Percentiles rank a stretch among this genome's conserved stretches.
These are phyloP conservation scores for Plutella xylostella DNA, from an alignment of 2,888 invertebrate species.

Conservation along the genomic window DNA sequence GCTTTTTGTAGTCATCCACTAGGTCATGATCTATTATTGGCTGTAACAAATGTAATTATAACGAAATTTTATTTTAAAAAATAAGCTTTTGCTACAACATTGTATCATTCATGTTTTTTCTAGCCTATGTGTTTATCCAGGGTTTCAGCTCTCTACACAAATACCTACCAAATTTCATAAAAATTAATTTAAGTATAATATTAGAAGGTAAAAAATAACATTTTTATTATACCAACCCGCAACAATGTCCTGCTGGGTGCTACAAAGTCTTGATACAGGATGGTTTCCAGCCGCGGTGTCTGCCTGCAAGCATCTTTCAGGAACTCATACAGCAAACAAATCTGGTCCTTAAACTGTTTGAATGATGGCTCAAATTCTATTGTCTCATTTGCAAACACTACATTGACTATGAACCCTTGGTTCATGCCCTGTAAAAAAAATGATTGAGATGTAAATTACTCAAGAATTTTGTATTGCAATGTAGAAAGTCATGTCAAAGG, in stretches of 20 bases:
- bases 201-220: neutral
- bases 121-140: too few species aligned
- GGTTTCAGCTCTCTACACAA: too few species aligned
- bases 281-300: slow-evolving; percentile 83
- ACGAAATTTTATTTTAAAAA: too few species aligned
- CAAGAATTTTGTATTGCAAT: too few species aligned
- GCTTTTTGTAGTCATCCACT: slow-evolving; percentile 71
- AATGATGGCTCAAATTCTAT: slow-evolving; percentile 82
- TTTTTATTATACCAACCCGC: neutral
- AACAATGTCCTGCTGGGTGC: too few species aligned
- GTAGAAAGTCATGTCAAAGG: too few species aligned
- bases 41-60: slow-evolving; percentile 42
- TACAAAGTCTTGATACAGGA: slow-evolving; percentile 76
- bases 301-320: slow-evolving; percentile 78
- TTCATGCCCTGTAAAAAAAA: slow-evolving; percentile 66
- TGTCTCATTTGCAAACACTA: slow-evolving; percentile 69
- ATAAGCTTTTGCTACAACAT: too few species aligned
- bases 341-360: slow-evolving; percentile 76
- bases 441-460: too few species aligned
- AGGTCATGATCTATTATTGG: slow-evolving; percentile 82
- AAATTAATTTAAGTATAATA: too few species aligned
- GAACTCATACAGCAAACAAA: slow-evolving; percentile 78
- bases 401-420: slow-evolving; percentile 76
- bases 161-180: too few species aligned
- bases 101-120: too few species aligned